Percentiles rank a stretch among this genome's conserved stretches.
These are phyloP conservation scores for Gavia stellata DNA, from an alignment of 2,113 vertebrate genomes.

Conservation along the genomic window DNA sequence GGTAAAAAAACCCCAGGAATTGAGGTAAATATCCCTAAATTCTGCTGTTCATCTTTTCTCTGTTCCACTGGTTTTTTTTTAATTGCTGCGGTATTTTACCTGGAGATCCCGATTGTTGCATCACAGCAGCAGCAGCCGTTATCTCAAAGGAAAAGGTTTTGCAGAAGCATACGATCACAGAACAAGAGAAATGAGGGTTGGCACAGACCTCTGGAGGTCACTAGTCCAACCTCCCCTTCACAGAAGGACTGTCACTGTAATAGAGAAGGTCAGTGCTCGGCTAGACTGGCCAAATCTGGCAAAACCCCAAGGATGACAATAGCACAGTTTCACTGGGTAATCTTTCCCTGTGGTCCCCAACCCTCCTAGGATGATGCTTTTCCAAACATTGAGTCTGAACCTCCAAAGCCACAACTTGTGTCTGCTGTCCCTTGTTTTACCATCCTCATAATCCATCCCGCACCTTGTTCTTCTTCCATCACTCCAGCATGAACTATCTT, in stretches of 20 bases:
- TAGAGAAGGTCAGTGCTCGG: background rate
- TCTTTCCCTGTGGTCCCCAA: background rate
- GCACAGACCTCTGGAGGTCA: background rate
- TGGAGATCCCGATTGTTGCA: background rate
- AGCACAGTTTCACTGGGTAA: background rate
- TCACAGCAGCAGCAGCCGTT: background rate
- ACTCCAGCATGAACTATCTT: background rate
- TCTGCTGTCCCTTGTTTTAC: background rate
- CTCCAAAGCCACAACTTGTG: background rate
- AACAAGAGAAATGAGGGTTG: background rate
- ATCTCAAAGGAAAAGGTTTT: background rate
- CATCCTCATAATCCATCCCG: background rate
- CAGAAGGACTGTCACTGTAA: background rate
- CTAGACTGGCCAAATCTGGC: background rate
- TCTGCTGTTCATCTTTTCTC: background rate
- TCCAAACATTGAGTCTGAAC: background rate
- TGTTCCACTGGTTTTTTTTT: background rate
- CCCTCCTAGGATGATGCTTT: fast-evolving
- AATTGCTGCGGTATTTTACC: background rate
- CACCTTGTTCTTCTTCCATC: background rate
- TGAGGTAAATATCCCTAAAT: background rate
- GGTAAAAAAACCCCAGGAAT: fast-evolving
- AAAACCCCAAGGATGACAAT: fast-evolving
- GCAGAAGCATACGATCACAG: background rate
- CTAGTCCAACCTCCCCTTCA: background rate